Base-by-base conservation (phyloP, 2,113 vertebrate genomes). In the Xyliphius kryptos region DNA sequence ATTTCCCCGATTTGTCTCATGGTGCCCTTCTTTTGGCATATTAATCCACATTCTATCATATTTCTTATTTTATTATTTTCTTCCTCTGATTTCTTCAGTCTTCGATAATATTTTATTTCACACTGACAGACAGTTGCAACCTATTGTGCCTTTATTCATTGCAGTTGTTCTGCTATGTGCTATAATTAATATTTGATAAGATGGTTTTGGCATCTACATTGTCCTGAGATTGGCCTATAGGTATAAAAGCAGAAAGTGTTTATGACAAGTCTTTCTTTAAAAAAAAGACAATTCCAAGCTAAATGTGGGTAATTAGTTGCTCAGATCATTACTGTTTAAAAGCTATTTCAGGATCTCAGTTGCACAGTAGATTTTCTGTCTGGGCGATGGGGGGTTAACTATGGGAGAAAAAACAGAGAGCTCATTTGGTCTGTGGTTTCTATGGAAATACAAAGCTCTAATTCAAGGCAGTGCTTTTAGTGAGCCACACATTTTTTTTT, bases 341-440 rank as follows among this genome's bases (percentile, higher is more conserved):
- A 51, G 44, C 43, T 56, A 57, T 38, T 56, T 66, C 2, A 46
- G 21, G 14, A 38, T 47, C 50, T 56, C 56, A 16, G 60, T 19
- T 46, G 48, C 36, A 15, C 43, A 46, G n/a, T 52, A 22, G 17
- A 22, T 61, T 48, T 53, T 63, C 58, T 13, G n/a, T 55, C 26
- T 17, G 36, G 37, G 46, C 51, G 54, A 13, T 55, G 48, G n/a
- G 22, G 8, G 17, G 55, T 56, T 48, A 22, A 20, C 26, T 38
- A 65, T 57, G 14, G 20, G 15, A 70, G 32, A n/a, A 63, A 54
- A 62, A 21, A 52, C 26, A 20, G 22, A 46, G 20, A 41, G 21
- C 65, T 72, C 57, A 68, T 61, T 73, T 52, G 44, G 50, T 65
- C 66, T 56, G n/a, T n/a, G n/a, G 61, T 73, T 65, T 61, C 71